Base-by-base conservation (phyloP, 2,888 invertebrate genomes). In the Heliothis peltigera region DNA sequence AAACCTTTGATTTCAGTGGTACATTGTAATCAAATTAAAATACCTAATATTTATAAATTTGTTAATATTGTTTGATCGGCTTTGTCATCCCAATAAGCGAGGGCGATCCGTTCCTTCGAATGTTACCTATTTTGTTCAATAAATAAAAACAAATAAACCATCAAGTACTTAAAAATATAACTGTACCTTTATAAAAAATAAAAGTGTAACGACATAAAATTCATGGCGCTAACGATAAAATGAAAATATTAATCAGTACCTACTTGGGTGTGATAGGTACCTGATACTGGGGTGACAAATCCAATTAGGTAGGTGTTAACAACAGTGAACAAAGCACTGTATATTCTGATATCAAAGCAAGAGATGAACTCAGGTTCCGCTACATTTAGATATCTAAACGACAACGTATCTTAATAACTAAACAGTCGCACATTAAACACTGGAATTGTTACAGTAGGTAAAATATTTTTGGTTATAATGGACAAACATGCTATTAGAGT, bases 371-470 rank as follows among this genome's bases (percentile, higher is more conserved):
- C 84, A 83, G 85, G 77, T 82, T 83, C 74, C 77, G 71, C 78
- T 84, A 81, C 75, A 84, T 77, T 78, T 74, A 71, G 81, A 84
- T 83, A 87, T 84, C 85, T 84, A 87, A 39, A 82, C 84, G 77
- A 80, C 77, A 79, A 66, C 48, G 80, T 83, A 86, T 87, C 84
- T 79, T 85, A 85, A 70, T 52, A 89, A 88, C 88, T 90, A 91
- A 91, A 90, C 89, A 89, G 89, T 88, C 91, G 87, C 82, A 81
- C 85, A 77, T 82, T 85, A 84, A 83, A 84, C 81, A 85, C 66
- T 87, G 87, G 86, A 85, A 87, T 85, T 82, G 84, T 80, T 80
- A 69, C 69, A 80, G 67, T 81, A n/a, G n/a, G n/a, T n/a, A 80
- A 64, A 80, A 70, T 68, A 80, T 86, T 86, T 89, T 91, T 89